These are phyloP conservation scores for Onychorhynchus coronatus DNA, from an alignment of 2,113 vertebrate genomes.

Conservation along the genomic window DNA sequence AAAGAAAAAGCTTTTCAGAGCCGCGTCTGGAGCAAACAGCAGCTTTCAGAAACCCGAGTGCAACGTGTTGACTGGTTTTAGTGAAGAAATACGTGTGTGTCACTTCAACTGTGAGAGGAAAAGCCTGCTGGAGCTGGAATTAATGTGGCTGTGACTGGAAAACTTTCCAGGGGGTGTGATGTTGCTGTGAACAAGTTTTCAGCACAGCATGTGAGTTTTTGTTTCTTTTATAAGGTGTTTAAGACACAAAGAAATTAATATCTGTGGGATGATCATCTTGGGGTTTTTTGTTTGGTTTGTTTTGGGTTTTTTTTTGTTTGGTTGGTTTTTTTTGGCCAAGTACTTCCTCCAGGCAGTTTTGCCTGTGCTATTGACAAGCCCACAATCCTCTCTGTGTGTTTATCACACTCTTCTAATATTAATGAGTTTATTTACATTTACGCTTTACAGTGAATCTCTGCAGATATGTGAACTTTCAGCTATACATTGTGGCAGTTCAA, in stretches of 20 bases:
- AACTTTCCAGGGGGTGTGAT: neutral
- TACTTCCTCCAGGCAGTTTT: neutral
- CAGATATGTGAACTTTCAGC: neutral
- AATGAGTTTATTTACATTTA: neutral
- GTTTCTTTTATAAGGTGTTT: neutral
- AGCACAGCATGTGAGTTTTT: neutral
- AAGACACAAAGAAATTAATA: neutral
- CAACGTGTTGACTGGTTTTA: neutral
- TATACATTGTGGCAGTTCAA: neutral
- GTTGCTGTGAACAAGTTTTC: neutral
- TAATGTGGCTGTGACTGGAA: neutral
- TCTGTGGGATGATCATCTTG: neutral
- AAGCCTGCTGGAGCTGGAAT: neutral
- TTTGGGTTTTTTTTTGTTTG: no score
- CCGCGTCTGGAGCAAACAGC: neutral
- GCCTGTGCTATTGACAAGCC: neutral
- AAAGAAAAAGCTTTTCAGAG: neutral
- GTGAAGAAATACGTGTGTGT: neutral
- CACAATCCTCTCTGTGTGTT: neutral
- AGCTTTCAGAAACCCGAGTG: neutral
- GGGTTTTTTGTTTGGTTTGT: neutral
- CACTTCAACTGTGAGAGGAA: neutral
- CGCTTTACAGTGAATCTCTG: neutral
- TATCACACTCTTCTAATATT: neutral
- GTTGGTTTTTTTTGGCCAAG: neutral